phyloP scores from a whole-genome alignment of 2,888 invertebrate species.

The Lepetodrilus schrolli region DNA sequence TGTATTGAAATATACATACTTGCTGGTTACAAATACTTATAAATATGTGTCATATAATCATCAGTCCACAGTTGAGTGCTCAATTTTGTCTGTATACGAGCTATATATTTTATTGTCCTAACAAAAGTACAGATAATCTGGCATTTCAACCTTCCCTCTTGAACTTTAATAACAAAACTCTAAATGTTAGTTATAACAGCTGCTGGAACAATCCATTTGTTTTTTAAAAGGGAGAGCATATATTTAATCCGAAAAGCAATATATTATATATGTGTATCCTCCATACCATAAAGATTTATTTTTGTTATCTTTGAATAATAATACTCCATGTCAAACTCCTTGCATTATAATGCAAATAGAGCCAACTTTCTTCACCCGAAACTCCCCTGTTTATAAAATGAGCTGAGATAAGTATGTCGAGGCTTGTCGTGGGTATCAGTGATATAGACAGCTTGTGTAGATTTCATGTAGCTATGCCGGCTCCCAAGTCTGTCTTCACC shows the following conservation, averaged over 20 bases:
- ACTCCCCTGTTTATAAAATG: neutral
- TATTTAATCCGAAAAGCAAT: neutral
- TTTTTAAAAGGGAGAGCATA: neutral
- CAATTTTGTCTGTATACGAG: no score
- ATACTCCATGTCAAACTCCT: neutral
- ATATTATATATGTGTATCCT: neutral
- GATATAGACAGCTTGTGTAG: neutral
- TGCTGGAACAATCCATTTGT: neutral
- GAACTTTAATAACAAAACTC: neutral
- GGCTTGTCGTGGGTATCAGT: neutral
- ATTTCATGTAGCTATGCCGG: neutral
- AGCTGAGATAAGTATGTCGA: neutral
- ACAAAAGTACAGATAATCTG: neutral
- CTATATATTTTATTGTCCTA: no score
- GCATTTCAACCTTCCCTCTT: neutral
- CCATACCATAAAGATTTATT: neutral
- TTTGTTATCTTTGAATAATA: neutral
- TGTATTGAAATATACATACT: no score
- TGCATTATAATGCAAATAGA: no score
- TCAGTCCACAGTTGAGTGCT: no score
- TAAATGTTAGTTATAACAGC: conserved; percentile 20
- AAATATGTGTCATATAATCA: no score
- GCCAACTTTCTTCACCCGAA: no score
- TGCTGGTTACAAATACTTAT: no score
- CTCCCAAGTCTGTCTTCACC: no score